A percentile compares a stretch with the other conserved stretches of the same genome.
Evolutionary conservation across 2,113 vertebrate genomes (phyloP).

Genomic region (Chinchilla lanigera): DNA sequence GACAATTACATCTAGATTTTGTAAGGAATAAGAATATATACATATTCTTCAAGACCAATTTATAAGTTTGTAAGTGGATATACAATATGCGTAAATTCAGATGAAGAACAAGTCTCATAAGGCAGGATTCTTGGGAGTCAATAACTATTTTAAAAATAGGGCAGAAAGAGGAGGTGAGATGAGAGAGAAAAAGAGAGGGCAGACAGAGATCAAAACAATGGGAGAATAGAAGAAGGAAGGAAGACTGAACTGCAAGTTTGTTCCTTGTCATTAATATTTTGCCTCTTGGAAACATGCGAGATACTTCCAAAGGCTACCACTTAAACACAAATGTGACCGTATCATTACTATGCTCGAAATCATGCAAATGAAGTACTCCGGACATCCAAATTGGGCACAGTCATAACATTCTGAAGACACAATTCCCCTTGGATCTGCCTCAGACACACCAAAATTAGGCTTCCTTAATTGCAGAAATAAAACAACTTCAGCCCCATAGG

Average conservation of each 20-base stretch:
- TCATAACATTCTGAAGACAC: background rate
- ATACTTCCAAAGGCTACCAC: background rate
- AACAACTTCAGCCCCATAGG: background rate
- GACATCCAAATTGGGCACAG: background rate
- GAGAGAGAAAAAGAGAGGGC: too few species aligned
- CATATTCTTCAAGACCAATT: too few species aligned
- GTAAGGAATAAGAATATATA: too few species aligned
- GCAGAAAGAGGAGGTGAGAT: too few species aligned
- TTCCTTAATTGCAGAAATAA: background rate
- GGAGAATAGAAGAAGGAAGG: too few species aligned
- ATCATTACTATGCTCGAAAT: background rate
- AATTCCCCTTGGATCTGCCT: background rate
- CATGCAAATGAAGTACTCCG: background rate
- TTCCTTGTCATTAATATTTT: background rate
- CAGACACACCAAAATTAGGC: background rate
- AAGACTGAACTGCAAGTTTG: too few species aligned
- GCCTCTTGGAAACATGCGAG: background rate
- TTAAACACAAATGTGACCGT: background rate
- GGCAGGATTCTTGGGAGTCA: too few species aligned
- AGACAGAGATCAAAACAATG: too few species aligned
- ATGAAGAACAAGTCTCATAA: too few species aligned
- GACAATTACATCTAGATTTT: background rate
- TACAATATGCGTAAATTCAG: too few species aligned
- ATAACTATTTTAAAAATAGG: too few species aligned
- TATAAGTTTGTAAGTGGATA: too few species aligned